Base-by-base conservation (phyloP, 2,113 vertebrate genomes). In the Polyodon spathula region DNA sequence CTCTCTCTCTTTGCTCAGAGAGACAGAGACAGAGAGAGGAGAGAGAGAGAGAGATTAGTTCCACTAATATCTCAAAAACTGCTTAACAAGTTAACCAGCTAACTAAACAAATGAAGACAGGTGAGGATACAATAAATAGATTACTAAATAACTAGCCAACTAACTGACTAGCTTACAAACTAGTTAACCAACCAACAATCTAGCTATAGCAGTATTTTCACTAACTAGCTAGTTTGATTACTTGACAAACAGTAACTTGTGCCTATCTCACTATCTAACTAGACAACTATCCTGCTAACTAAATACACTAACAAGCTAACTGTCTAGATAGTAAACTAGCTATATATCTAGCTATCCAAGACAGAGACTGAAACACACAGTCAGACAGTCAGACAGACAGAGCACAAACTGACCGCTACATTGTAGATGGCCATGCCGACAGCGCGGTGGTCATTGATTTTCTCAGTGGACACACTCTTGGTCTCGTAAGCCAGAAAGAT, bases 401-500 rank as follows among this genome's bases (percentile, higher is more conserved):
- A 66, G 42, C 17, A 56, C 63, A 48, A 39, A 81, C 83, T 85
- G 72, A 85, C 83, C 56, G 83, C 81, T 7, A 94, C 92, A 1
- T 93, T 94, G 83, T 93, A 94, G 73, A 93, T 93, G 61, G 92
- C 92, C 92, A 93, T 93, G 68, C 92, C 92, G 67, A 93, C 92
- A 0, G 92, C 91, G 2, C 92, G 86, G 62, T 94, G 92, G 79
- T 94, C 92, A 0, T 94, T 93, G 79, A 94, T 94, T 80, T 94
- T 97, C 69, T 94, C 92, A 0, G 91, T 94, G 70, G 92, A 95
- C 37, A 97, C 89, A 0, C 93, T 94, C 77, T 96, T 97, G 64
- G 94, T 97, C 77, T 97, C 94, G 0, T 96, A 97, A 1, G 94
- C 93, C 76, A 97, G 80, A 66, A 96, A 97, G 68, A 96, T 97